Base-by-base conservation (phyloP, 2,797 vertebrate species). In the Spinibarbus caldwelli region DNA sequence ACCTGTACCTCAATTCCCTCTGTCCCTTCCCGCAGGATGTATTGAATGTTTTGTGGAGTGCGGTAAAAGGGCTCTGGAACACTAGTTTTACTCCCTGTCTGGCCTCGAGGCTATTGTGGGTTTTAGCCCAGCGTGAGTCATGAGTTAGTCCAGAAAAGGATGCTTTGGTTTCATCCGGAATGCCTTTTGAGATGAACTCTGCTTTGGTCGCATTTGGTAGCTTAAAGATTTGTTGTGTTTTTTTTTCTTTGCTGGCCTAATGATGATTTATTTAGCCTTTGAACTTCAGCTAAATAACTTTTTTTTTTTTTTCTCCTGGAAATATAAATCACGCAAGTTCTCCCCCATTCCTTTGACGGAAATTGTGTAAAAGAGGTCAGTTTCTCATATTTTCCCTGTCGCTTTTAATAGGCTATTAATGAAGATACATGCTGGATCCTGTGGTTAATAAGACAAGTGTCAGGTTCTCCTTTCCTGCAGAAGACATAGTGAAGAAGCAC, bases 381-480 rank as follows among this genome's bases (percentile, higher is more conserved):
- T 90, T 92, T 91, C 87, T 92, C 89, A 88, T 90, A 91, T 94
- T 91, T 88, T 94, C 88, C 85, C 87, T 88, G 92, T 91, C 91
- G 85, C 87, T 89, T 91, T 90, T 93, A 93, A 94, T 92, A 91
- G 90, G 88, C 87, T 89, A 75, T 85, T 95, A 94, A 95, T 94
- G 92, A 95, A 94, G 93, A 95, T 89, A 88, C 92, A 93, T 93
- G 90, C 86, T 90, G 88, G 92, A 92, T 92, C 90, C 82, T 89
- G 92, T 86, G 88, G 88, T 92, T 94, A 95, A 94, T 94, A 94
- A 94, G 93, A 93, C 92, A 91, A 86, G 91, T 91, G 92, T 94
- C 93, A 93, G 90, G 86, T 86, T 90, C 90, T 90, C 85, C 83
- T 90, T 87, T 91, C 90, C 91, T 87, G 88, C 80, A 87, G 92